phyloP scores from a whole-genome alignment of 2,113 vertebrate genomes.

The Neogale vison region DNA sequence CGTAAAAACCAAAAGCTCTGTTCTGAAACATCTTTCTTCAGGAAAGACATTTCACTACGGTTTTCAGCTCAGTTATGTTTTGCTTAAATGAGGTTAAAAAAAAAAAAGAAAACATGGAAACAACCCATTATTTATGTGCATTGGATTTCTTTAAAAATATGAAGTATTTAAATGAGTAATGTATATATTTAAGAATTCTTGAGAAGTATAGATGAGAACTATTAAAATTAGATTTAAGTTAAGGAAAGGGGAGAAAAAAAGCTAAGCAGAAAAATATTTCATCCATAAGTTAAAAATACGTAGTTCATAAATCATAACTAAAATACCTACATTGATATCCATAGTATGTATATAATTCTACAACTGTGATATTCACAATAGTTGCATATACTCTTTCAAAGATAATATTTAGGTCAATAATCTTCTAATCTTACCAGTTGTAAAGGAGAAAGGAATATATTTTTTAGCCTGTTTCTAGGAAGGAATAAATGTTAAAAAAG shows the following conservation, averaged over 20 bases:
- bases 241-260: neutral
- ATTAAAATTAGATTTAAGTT: conserved; percentile 42
- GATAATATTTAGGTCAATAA: neutral
- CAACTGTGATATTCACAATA: neutral
- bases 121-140: conserved; percentile 11
- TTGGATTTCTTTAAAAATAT: conserved; percentile 34
- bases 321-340: neutral
- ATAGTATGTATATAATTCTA: neutral
- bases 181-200: conserved; percentile 38
- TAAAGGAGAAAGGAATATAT: neutral
- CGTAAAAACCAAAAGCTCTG: neutral
- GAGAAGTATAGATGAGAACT: conserved; percentile 12
- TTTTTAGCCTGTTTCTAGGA: neutral
- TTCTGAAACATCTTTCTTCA: neutral
- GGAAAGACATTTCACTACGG: neutral
- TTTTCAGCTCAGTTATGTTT: conserved; percentile 16
- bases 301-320: conserved; percentile 28
- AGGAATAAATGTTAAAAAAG: conserved; percentile 10
- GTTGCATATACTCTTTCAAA: neutral
- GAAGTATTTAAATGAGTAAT: conserved; percentile 53
- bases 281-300: neutral
- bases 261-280: conserved; percentile 28
- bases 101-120: neutral
- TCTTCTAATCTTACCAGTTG: neutral
- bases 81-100: neutral